Evolutionary conservation across 2,113 vertebrate genomes (phyloP).

Genomic region (Thermophis baileyi): DNA sequence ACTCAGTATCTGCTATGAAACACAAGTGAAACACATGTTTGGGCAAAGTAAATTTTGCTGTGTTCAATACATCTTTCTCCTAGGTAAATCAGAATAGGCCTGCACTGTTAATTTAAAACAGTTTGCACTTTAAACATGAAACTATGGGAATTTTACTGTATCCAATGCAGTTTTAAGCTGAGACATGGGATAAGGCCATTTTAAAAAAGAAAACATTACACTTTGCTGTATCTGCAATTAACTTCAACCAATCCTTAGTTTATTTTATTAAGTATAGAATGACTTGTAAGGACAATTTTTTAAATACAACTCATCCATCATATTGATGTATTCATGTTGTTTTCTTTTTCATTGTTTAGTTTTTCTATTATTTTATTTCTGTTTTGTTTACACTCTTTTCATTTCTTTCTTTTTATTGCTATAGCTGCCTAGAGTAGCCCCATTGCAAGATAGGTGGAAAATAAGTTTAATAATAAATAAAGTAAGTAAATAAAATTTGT

Average conservation of each 20-base stretch:
- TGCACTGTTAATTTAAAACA: neutral
- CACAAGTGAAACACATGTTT: neutral
- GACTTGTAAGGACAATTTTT: neutral
- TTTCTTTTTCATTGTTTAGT: neutral
- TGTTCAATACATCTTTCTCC: neutral
- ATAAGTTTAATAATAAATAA: neutral
- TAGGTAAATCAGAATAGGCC: neutral
- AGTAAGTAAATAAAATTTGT: neutral
- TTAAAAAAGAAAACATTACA: neutral
- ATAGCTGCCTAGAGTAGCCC: neutral
- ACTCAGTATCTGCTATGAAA: constrained; percentile 20
- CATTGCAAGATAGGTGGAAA: neutral
- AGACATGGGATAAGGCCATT: neutral
- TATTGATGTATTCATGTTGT: neutral
- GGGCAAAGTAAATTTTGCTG: neutral
- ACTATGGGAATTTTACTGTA: neutral
- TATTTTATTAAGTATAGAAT: neutral
- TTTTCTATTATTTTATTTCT: neutral
- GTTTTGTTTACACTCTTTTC: neutral
- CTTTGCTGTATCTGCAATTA: neutral
- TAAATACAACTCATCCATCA: neutral
- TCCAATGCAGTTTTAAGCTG: neutral
- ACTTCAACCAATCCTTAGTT: neutral
- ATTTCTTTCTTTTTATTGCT: neutral
- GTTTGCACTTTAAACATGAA: neutral